A percentile compares a stretch with the other conserved stretches of the same genome.
phyloP scores from a whole-genome alignment of 2,888 invertebrate species.

The Conops quadrifasciatus region DNA sequence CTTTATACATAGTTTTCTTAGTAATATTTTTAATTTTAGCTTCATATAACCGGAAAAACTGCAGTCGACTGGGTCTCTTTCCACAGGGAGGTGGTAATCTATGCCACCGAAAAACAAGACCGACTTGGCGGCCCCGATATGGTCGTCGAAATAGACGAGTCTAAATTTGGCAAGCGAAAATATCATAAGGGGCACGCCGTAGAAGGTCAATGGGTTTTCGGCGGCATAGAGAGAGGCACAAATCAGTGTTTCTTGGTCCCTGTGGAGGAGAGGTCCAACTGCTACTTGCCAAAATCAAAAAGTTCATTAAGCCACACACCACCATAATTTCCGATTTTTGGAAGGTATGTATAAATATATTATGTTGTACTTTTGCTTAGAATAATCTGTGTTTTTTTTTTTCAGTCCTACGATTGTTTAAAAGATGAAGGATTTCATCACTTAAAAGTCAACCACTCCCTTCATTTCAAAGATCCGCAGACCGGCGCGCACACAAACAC shows the following conservation, averaged over 20 bases:
- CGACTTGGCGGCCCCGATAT: slow-evolving; percentile 9
- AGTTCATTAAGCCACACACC: not conserved
- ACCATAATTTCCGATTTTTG: not conserved
- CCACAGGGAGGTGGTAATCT: slow-evolving; percentile 8
- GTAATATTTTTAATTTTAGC: not conserved
- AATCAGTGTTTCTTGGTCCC: slow-evolving; percentile 28
- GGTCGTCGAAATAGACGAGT: slow-evolving; percentile 21
- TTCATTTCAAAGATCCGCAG: not conserved
- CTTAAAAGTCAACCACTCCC: not conserved
- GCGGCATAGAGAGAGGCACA: slow-evolving; percentile 17
- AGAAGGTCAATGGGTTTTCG: slow-evolving; percentile 35
- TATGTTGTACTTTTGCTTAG: not conserved
- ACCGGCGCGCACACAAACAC: slow-evolving; percentile 4
- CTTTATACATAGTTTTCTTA: too few species aligned
- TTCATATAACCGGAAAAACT: not conserved
- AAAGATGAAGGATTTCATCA: not conserved
- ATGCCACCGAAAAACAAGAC: not conserved
- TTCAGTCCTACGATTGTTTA: slow-evolving; percentile 1
- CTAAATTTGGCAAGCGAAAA: slow-evolving; percentile 23
- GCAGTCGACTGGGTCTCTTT: slow-evolving; percentile 22
- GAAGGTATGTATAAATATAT: not conserved
- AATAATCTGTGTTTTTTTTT: not conserved
- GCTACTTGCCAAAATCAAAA: not conserved
- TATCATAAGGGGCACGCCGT: slow-evolving; percentile 25
- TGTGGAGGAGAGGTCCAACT: not conserved